Evolutionary conservation across 2,888 invertebrate species (phyloP), one percentile per base, ranked within the genome.

Genomic region (Ormyrus rosae): DNA sequence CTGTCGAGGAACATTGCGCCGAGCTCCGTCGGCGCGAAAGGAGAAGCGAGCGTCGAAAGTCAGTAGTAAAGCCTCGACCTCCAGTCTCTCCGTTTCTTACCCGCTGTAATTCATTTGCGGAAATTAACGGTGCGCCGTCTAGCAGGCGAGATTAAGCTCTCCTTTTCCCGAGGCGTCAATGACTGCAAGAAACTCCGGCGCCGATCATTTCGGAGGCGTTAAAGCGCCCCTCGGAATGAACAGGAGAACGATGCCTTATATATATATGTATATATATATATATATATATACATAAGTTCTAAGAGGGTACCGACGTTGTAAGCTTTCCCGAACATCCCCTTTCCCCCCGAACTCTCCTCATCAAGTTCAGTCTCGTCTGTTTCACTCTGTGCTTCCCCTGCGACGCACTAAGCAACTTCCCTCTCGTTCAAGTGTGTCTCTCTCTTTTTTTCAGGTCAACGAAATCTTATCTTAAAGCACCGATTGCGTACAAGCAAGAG

Each of bases 401-500:
- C n/a, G 46, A 45, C 11, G 10, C 63, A n/a, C 11, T 58, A 58
- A 9, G 58, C 10, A 56, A 11, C 10, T n/a, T 56, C 13, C 13
- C 56, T 55, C 46, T 56, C 46, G 45, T 19, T 34, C 68, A 56
- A 11, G 1, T 5, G 56, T 48, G 46, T 71, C 74, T 34, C 34
- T 83, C 83, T 83, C 85, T 85, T 84, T 85, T 85, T 84, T 86
- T 86, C 87, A 87, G 87, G 87, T 88, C 86, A 86, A 82, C 83
- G 84, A 84, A 85, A 83, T 13, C 13, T 34, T 34, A 34, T 34
- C 34, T 34, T 34, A 34, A 34, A 34, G 34, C 34, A 34, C 34
- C 34, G 34, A 34, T 34, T 34, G 4, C 34, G 34, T 34, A 34
- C 34, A 34, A 34, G 34, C 34, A 34, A 34, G 4, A 34, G 34